A percentile compares a stretch with the other conserved stretches of the same genome.
phyloP scores from a whole-genome alignment of 2,888 invertebrate genomes.

The Orchesellides sinensis region DNA sequence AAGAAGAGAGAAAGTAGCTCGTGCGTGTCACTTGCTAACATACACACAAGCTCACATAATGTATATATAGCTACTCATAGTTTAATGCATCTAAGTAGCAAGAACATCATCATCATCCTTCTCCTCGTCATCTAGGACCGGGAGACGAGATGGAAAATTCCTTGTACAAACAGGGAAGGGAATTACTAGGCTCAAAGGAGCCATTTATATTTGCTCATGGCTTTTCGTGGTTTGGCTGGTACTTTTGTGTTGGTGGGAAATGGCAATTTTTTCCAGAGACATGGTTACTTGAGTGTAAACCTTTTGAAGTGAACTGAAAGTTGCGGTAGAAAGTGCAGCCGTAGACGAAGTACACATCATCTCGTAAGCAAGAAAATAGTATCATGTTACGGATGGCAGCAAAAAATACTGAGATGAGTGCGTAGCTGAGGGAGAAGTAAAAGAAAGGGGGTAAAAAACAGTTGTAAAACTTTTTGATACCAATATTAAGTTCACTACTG shows the following conservation, averaged over 20 bases:
- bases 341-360: not conserved
- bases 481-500: conserved; percentile 28
- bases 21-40: conserved; percentile 15
- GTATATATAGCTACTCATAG: too few relatives aligned
- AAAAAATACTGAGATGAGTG: not conserved
- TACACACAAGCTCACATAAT: conserved; percentile 5
- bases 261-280: conserved; percentile 34
- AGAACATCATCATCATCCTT: conserved; percentile 17
- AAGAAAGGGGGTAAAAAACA: not conserved
- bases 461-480: conserved; percentile 25
- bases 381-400: not conserved
- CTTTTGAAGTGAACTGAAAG: conserved; percentile 41
- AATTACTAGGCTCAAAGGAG: conserved; percentile 57
- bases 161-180: conserved; percentile 51
- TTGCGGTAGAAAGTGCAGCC: not conserved
- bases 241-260: conserved; percentile 34
- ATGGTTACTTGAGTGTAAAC: conserved; percentile 50
- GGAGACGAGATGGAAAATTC: conserved; percentile 54
- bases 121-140: conserved; percentile 8
- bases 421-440: not conserved
- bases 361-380: conserved; percentile 24
- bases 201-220: conserved; percentile 61
- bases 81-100: conserved; percentile 23
- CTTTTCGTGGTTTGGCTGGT: conserved; percentile 51
- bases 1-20: conserved; percentile 9